Evolutionary conservation across 2,888 invertebrate genomes (phyloP).

Genomic region (Nomada ferruginata): DNA sequence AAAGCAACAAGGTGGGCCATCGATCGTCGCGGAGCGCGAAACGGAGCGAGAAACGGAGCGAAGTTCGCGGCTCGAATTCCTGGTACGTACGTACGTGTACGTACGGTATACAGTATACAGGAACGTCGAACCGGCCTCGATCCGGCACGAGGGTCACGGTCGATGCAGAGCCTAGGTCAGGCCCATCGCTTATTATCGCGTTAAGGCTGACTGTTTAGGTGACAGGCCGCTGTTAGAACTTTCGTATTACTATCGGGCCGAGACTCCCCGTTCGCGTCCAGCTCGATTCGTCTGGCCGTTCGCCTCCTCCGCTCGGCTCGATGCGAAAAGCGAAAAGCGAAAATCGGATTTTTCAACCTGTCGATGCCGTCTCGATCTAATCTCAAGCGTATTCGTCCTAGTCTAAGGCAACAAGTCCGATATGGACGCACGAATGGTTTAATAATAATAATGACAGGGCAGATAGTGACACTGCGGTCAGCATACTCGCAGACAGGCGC

Average conservation of each 20-base stretch:
- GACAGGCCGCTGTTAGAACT: slow-evolving; percentile 63
- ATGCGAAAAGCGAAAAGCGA: too few relatives aligned
- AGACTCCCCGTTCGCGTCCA: too few relatives aligned
- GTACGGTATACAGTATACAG: slow-evolving; percentile 58
- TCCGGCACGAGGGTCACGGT: slow-evolving; percentile 81
- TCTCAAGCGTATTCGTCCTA: neutral
- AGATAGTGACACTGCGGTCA: slow-evolving; percentile 77
- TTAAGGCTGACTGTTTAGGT: slow-evolving; percentile 68
- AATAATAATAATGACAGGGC: slow-evolving; percentile 77
- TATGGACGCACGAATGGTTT: slow-evolving; percentile 72
- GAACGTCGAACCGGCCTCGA: slow-evolving; percentile 73
- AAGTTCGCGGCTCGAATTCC: slow-evolving; percentile 45
- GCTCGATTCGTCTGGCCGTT: too few relatives aligned
- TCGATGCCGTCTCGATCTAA: neutral
- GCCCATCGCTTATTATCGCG: slow-evolving; percentile 80
- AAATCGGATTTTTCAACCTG: too few relatives aligned
- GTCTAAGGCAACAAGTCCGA: slow-evolving; percentile 67
- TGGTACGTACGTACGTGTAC: neutral
- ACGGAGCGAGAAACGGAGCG: neutral
- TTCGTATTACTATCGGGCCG: slow-evolving; percentile 8
- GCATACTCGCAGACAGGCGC: slow-evolving; percentile 82
- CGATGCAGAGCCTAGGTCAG: slow-evolving; percentile 82
- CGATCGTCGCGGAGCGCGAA: slow-evolving; percentile 11
- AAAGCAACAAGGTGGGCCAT: neutral
- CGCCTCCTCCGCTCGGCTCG: too few relatives aligned